phyloP scores from a whole-genome alignment of 2,797 vertebrate genomes.

The Hydrolagus colliei region DNA sequence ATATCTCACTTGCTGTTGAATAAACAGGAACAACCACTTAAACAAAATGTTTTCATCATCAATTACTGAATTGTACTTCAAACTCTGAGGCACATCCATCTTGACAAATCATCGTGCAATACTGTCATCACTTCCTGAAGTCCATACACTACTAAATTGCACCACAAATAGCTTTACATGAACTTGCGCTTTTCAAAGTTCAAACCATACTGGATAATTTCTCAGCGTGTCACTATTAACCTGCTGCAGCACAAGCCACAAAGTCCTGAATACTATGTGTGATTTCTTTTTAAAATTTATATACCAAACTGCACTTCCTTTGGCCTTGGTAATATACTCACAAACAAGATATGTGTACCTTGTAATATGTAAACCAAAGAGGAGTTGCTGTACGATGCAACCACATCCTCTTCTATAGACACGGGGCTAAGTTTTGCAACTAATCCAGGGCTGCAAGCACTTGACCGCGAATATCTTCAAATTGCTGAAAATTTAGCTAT shows the following conservation, averaged over 20 bases:
- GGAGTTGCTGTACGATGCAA: slow-evolving; percentile 19
- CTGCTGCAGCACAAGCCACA: not conserved
- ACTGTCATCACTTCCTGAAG: too few species aligned
- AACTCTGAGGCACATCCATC: not conserved
- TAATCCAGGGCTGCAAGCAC: not conserved
- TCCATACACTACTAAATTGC: too few species aligned
- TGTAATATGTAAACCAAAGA: not conserved
- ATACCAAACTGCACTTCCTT: not conserved
- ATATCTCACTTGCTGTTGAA: not conserved
- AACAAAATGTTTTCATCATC: not conserved
- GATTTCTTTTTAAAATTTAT: not conserved
- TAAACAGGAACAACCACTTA: not conserved
- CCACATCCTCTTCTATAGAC: slow-evolving; percentile 25
- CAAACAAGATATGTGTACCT: not conserved
- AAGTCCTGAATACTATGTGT: too few species aligned
- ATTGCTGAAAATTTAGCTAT: not conserved
- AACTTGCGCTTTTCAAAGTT: not conserved
- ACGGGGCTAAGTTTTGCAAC: not conserved
- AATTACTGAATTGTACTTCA: not conserved
- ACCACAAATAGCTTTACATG: not conserved
- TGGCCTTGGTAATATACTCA: slow-evolving; percentile 9
- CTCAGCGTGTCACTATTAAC: not conserved
- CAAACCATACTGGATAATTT: not conserved
- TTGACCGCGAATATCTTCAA: not conserved
- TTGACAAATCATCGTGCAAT: not conserved